Base-by-base conservation (phyloP, 2,797 vertebrate species). In the Alectoris magna region DNA sequence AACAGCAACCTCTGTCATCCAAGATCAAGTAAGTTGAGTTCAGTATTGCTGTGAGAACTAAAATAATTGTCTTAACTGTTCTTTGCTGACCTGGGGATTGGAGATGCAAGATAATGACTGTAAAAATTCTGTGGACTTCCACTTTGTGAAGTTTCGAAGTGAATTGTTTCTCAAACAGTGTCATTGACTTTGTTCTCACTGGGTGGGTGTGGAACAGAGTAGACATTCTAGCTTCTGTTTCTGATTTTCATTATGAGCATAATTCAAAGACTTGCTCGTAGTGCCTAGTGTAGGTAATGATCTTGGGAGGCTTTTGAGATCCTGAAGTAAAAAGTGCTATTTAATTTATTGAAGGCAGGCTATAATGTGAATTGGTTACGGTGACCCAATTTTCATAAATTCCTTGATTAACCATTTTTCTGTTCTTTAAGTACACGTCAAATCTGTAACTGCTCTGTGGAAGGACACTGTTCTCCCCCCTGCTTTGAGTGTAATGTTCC, bases 21-120 rank as follows among this genome's bases (percentile, higher is more conserved):
- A 98, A 98, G 96, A 97, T 98, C 96, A 98, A 98, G 98, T 98
- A 97, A 97, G 97, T 96, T 66, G 81, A 94, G 91, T 62, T 92
- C 6, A 89, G 66, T 75, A 89, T 69, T 93, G 64, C 71, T 86
- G n/a, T 41, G 51, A 85, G 59, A 80, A 69, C 87, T 68, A 41
- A 79, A 62, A 46, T 71, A 64, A 66, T 77, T 90, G 44, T 5
- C 17, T 7, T 19, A 73, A n/a, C 36, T 89, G 2, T 44, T 68
- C 43, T 91, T 80, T 48, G 14, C 36, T 31, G 43, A 18, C 43
- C 64, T 70, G 62, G 51, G 53, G 19, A 26, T 74, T 58, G 26
- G 62, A 83, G 72, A 49, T 80, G 15, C 31, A 7, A 68, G 22
- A 3, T 53, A 39, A 73, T 71, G 71, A 64, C 36, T 75, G 16